These are phyloP conservation scores for Tragulus kanchil DNA, from an alignment of 2,113 vertebrate species.

Conservation along the genomic window DNA sequence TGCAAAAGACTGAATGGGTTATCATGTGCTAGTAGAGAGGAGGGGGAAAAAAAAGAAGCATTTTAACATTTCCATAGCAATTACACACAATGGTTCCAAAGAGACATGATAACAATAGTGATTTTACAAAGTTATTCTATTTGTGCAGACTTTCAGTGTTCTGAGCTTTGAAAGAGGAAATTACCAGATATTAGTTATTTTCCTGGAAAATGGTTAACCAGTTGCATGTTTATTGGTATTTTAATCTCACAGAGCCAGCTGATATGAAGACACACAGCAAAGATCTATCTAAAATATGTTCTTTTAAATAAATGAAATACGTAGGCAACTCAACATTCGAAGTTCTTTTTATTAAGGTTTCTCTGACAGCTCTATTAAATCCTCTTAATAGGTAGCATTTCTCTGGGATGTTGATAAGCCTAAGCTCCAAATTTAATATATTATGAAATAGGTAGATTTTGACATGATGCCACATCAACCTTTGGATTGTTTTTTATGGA, in stretches of 20 bases:
- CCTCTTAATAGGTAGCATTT: not conserved
- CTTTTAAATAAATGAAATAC: slow-evolving; percentile 34
- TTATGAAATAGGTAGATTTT: slow-evolving; percentile 51
- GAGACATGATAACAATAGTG: slow-evolving; percentile 60
- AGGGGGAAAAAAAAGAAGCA: not conserved
- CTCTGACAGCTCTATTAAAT: not conserved
- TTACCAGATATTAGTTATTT: slow-evolving; percentile 45
- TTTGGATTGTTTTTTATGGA: slow-evolving; percentile 47
- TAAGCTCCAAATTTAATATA: slow-evolving; percentile 39
- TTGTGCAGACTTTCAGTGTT: slow-evolving; percentile 66
- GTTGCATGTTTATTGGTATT: slow-evolving; percentile 48
- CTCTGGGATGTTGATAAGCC: not conserved
- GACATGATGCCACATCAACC: slow-evolving; percentile 30
- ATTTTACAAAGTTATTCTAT: slow-evolving; percentile 72
- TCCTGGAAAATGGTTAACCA: not conserved
- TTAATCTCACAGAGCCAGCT: not conserved
- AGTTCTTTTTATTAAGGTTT: not conserved
- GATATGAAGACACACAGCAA: not conserved
- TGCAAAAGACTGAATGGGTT: slow-evolving; percentile 54
- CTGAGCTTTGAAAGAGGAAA: slow-evolving; percentile 48
- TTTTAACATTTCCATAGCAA: slow-evolving; percentile 76
- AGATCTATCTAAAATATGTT: slow-evolving; percentile 9
- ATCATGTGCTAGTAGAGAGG: slow-evolving; percentile 65
- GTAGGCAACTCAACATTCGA: not conserved
- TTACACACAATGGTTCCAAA: slow-evolving; percentile 63